Percentiles rank a stretch among this genome's conserved stretches.
Conservation (phyloP, 2,888 invertebrate species). For the Athalia rosae region DNA sequence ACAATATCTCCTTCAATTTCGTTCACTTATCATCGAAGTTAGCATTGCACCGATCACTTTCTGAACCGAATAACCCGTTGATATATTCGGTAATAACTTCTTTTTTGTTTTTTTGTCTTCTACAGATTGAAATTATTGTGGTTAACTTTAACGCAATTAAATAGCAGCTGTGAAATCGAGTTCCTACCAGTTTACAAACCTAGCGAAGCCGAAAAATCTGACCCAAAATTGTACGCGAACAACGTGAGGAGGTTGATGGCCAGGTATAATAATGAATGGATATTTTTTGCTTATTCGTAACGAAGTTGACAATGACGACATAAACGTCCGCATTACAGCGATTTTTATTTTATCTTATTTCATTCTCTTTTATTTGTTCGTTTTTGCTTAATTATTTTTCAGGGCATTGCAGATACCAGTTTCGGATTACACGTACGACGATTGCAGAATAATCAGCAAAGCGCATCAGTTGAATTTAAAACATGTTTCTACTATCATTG, state of each 20-base stretch:
- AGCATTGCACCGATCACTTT: no score
- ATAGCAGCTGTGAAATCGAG: constrained; percentile 92
- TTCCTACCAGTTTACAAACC: constrained; percentile 95
- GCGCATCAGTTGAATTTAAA: constrained; percentile 91
- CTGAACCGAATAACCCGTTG: no score
- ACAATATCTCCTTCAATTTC: neutral
- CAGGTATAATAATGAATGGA: constrained; percentile 76
- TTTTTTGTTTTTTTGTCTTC: constrained; percentile 51
- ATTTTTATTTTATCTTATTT: constrained; percentile 36
- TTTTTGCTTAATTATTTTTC: constrained; percentile 62
- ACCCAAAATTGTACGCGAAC: constrained; percentile 91
- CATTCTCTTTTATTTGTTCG: constrained; percentile 7
- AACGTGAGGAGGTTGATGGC: constrained; percentile 95
- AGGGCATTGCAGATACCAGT: constrained; percentile 91
- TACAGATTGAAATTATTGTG: constrained; percentile 87
- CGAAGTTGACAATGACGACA: constrained; percentile 24
- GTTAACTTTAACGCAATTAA: constrained; percentile 91
- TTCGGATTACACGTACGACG: constrained; percentile 94
- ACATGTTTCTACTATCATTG: constrained; percentile 83
- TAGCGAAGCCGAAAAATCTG: constrained; percentile 87
- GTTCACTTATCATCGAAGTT: neutral
- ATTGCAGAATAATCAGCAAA: constrained; percentile 88
- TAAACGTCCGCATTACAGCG: constrained; percentile 35
- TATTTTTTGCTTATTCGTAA: constrained; percentile 33
- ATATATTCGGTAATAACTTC: neutral